Evolutionary conservation across 1,140 invertebrate species (phyloP).

Genomic region (Gonatopus flavifemur): DNA sequence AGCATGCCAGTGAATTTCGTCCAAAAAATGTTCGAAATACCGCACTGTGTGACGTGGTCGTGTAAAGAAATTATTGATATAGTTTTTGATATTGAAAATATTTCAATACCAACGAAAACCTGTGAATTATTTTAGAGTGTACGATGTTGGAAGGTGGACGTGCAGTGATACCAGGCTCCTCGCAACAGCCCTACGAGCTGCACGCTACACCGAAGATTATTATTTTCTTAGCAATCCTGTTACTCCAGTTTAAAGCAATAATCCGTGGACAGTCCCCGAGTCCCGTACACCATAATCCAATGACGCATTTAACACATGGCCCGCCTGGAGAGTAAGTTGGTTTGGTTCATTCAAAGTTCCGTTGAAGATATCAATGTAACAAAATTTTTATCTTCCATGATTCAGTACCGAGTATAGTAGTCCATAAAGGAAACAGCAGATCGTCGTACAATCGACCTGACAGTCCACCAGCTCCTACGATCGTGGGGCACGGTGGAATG

Average conservation of each 20-base stretch:
- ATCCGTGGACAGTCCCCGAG: slow-evolving; percentile 27
- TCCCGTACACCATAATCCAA: slow-evolving; percentile 33
- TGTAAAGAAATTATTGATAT: too few species aligned
- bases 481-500: slow-evolving; percentile 51
- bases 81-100: too few species aligned
- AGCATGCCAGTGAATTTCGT: too few species aligned
- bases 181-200: slow-evolving; percentile 31
- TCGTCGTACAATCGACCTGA: slow-evolving; percentile 48
- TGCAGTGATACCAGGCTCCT: slow-evolving; percentile 34
- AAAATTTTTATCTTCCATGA: slow-evolving; percentile 22
- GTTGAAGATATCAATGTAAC: neutral
- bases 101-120: too few species aligned
- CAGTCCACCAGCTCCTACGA: slow-evolving; percentile 48
- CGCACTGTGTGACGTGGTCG: too few species aligned
- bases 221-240: slow-evolving; percentile 32
- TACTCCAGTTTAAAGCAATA: slow-evolving; percentile 27
- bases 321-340: slow-evolving; percentile 46
- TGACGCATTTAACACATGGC: slow-evolving; percentile 47
- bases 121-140: slow-evolving; percentile 38
- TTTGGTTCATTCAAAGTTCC: neutral
- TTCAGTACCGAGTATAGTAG: slow-evolving; percentile 57
- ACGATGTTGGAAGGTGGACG: slow-evolving; percentile 36
- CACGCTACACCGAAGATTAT: slow-evolving; percentile 31
- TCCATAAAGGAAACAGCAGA: slow-evolving; percentile 51
- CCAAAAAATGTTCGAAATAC: too few species aligned